phyloP scores from a whole-genome alignment of 2,888 invertebrate genomes.

The Gnatocerus cornutus region DNA sequence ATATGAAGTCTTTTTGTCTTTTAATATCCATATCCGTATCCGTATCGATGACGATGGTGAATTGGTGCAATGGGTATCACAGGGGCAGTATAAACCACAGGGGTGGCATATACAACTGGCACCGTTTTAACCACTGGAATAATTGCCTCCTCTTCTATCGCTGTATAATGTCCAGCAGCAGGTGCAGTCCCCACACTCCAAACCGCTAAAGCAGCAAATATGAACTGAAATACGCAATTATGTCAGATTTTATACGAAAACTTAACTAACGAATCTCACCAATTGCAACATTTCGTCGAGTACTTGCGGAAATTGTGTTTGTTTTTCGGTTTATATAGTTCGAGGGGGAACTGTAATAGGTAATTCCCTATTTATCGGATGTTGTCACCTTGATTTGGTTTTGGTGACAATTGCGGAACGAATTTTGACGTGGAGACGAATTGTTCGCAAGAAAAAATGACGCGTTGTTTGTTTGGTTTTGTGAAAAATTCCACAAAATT shows the following conservation, averaged over 20 bases:
- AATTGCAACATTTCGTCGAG: conserved; percentile 15
- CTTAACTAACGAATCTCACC: conserved; percentile 18
- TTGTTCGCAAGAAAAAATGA: background rate
- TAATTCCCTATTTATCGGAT: conserved; percentile 12
- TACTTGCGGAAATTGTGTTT: background rate
- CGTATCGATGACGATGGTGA: background rate
- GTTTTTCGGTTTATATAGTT: background rate
- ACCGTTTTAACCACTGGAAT: conserved; percentile 60
- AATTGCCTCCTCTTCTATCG: conserved; percentile 52
- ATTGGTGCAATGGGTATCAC: background rate
- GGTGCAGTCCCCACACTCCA: conserved; percentile 11
- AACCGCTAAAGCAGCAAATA: conserved; percentile 24
- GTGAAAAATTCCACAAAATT: too few species aligned
- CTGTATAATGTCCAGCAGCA: conserved; percentile 53
- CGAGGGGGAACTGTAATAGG: background rate
- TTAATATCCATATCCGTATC: too few species aligned
- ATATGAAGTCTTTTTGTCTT: too few species aligned
- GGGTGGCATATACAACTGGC: conserved; percentile 61
- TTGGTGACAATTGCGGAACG: conserved; percentile 5
- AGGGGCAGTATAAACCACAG: conserved; percentile 61
- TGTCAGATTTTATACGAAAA: conserved; percentile 9
- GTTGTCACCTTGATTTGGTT: conserved; percentile 26
- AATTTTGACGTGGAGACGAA: conserved; percentile 10
- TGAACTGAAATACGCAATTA: conserved; percentile 29
- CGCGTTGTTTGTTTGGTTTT: too few species aligned